Percentiles rank a stretch among this genome's conserved stretches.
Evolutionary conservation across 2,797 vertebrate genomes (phyloP).

Genomic region (Morelia viridis): DNA sequence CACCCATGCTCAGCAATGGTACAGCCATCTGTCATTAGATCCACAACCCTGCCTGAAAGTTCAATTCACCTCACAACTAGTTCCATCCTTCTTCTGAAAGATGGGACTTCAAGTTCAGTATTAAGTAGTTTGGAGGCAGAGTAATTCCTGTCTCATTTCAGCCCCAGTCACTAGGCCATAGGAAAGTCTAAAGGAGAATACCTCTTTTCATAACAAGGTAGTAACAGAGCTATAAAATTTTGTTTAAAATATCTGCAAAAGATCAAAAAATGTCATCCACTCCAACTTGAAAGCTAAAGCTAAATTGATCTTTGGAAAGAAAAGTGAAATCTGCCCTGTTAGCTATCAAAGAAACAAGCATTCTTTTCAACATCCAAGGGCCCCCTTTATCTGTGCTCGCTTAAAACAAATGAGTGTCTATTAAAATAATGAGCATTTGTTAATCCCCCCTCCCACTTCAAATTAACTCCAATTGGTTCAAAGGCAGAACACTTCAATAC

Average conservation of each 20-base stretch:
- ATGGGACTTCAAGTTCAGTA: neutral
- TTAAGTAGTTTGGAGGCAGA: neutral
- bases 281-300: neutral
- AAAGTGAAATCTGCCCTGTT: neutral
- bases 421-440: conserved; percentile 49
- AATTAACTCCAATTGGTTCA: conserved; percentile 70
- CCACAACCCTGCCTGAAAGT: neutral
- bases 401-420: conserved; percentile 22
- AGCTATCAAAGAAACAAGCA: neutral
- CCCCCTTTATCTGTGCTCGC: neutral
- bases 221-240: too few species aligned
- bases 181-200: neutral
- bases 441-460: conserved; percentile 54
- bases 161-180: neutral
- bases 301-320: neutral
- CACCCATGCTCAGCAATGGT: neutral
- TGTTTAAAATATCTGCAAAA: neutral
- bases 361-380: neutral
- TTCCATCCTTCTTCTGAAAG: neutral
- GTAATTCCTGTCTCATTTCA: neutral
- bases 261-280: neutral
- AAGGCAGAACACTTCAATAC: conserved; percentile 76
- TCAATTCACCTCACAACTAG: neutral
- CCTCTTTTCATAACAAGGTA: neutral
- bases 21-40: neutral